These are phyloP conservation scores for Arrhopalites spinosus DNA, from an alignment of 2,888 invertebrate species.

Conservation along the genomic window DNA sequence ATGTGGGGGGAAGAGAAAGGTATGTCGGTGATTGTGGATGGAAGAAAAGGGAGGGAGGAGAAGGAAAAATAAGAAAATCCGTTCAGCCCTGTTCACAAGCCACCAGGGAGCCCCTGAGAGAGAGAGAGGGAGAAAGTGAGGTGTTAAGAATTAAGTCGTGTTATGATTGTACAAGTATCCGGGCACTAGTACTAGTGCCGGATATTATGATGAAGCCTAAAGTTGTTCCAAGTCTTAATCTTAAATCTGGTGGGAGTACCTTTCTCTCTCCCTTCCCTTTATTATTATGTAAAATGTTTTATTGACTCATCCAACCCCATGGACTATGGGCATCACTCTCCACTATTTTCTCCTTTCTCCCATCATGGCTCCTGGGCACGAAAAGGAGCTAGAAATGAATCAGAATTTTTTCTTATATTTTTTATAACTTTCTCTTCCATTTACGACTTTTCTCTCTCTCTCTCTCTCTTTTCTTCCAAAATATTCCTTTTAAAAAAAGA, in stretches of 20 bases:
- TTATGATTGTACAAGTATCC: slow-evolving; percentile 8
- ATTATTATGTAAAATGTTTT: slow-evolving; percentile 8
- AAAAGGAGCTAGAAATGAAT: neutral
- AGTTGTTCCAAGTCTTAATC: neutral
- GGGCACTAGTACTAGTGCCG: neutral
- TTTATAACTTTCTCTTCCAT: neutral
- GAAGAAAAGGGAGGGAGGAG: neutral
- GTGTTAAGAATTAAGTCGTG: slow-evolving; percentile 20
- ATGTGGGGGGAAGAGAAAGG: neutral
- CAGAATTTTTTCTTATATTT: no score
- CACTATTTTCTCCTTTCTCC: neutral
- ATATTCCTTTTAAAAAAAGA: no score
- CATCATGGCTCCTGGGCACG: slow-evolving; percentile 1
- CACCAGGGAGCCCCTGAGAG: slow-evolving; percentile 3
- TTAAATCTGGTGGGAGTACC: neutral
- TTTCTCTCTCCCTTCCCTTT: neutral
- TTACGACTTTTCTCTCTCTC: no score
- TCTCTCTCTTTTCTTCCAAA: no score
- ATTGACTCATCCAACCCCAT: neutral
- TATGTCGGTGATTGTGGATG: neutral
- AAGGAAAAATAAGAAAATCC: slow-evolving; percentile 10
- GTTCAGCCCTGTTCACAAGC: slow-evolving; percentile 1
- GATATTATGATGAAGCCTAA: slow-evolving; percentile 14
- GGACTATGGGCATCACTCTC: no score
- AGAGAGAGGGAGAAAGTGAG: neutral